Base-by-base conservation (phyloP, 2,888 invertebrate genomes). In the Dioctria rufipes region DNA sequence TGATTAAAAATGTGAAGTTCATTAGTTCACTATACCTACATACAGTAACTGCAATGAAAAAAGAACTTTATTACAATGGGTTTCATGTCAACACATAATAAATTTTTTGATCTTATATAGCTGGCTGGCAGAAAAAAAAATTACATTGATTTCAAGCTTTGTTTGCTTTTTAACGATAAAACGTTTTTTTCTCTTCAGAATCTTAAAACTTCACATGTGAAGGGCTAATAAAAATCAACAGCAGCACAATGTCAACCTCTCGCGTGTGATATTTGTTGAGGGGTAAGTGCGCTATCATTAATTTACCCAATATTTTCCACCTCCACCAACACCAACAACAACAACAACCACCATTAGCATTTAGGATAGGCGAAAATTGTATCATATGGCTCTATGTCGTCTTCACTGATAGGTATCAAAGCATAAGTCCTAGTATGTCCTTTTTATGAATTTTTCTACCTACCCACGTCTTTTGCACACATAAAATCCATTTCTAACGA, bases 181-280 rank as follows among this genome's bases (percentile, higher is more conserved):
- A 37, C 9, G 69, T n/a, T 69, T 51, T 46, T 69, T 40, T 37
- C 11, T 8, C 11, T 39, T 42, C 11, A 13, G 69, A 54, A 39
- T 51, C 69, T 61, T 54, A 11, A 54, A n/a, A 51, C 9, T 37
- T 69, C 49, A 51, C 69, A 69, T 69, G 69, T 51, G 37, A 69
- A 69, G 40, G 51, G 39, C 49, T 49, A 49, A n/a, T 69, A 69
- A 69, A 69, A 69, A 51, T 51, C 39, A 39, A 9, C 65, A 42
- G 25, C 25, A 65, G 11, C 51, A 5, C 61, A 61, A 49, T 39
- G 51, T 25, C 40, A 69, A 69, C 8, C 51, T 25, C 25, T 69
- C 51, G 69, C 69, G 69, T 69, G 69, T 25, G 67, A 67, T 67
- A 69, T 51, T 69, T 69, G 69, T 69, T 69, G 69, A 69, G n/a